Evolutionary conservation across 2,888 invertebrate species (phyloP).

Genomic region (Brachypalpus laphriformis): DNA sequence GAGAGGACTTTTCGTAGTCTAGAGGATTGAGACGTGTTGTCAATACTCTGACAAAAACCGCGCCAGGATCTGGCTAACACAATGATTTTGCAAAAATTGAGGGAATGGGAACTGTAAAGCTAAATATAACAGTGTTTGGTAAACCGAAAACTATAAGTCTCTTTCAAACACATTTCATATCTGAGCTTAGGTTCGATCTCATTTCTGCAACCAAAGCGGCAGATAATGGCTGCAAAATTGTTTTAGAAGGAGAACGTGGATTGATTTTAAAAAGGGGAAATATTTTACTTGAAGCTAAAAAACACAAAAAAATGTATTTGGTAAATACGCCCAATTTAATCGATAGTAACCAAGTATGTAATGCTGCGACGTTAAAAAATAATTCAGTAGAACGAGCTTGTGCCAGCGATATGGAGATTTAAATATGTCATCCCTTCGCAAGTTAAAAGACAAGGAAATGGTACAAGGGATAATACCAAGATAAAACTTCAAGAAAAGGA

Average conservation of each 20-base stretch:
- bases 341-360: not conserved
- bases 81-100: conserved; percentile 8
- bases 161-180: conserved; percentile 20
- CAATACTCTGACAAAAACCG: no score
- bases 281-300: not conserved
- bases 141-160: conserved; percentile 1
- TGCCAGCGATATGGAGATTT: conserved; percentile 2
- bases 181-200: conserved; percentile 27
- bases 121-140: conserved; percentile 5
- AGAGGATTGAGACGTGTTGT: no score
- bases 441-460: not conserved
- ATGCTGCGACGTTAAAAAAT: not conserved
- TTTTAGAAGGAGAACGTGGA: conserved; percentile 6
- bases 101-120: conserved; percentile 12
- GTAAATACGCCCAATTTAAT: no score
- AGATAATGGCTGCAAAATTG: not conserved
- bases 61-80: no score
- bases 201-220: conserved; percentile 16
- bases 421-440: not conserved
- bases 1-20: no score
- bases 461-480: not conserved
- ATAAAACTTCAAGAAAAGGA: not conserved
- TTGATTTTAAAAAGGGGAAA: not conserved
- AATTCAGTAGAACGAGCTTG: conserved; percentile 1
- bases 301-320: not conserved